Conservation (phyloP, 2,888 invertebrate species). For the Rambutsinella grinnellia region DNA sequence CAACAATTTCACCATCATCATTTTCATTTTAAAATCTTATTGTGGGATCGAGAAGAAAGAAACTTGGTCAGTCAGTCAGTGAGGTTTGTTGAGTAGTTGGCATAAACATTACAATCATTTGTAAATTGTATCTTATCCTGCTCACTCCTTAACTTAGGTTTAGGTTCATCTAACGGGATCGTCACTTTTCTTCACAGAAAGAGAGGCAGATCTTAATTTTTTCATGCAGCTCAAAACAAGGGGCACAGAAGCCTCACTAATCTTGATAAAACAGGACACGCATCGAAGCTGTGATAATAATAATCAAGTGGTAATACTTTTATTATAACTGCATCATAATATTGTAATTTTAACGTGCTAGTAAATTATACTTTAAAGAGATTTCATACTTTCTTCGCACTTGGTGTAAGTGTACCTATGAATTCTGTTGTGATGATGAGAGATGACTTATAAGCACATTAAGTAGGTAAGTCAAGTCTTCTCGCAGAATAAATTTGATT, state of each 20-base stretch:
- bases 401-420: too few relatives aligned
- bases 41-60: conserved; percentile 20
- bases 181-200: conserved; percentile 38
- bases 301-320: conserved; percentile 21
- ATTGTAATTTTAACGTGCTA: neutral
- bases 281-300: conserved; percentile 33
- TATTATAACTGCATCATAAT: conserved; percentile 15
- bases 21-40: conserved; percentile 13
- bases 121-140: conserved; percentile 38
- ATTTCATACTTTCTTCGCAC: neutral
- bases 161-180: conserved; percentile 47
- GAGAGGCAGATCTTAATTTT: neutral
- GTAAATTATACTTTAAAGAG: neutral
- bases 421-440: too few relatives aligned
- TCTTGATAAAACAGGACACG: conserved; percentile 52
- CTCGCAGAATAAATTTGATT: too few relatives aligned
- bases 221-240: neutral
- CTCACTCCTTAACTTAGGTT: conserved; percentile 4
- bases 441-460: too few relatives aligned
- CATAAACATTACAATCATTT: conserved; percentile 19
- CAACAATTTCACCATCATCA: neutral
- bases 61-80: conserved; percentile 45
- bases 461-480: too few relatives aligned
- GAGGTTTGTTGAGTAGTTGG: conserved; percentile 21
- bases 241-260: conserved; percentile 38